Base-by-base conservation (phyloP, 2,797 vertebrate species). In the Intellagama lesueurii region DNA sequence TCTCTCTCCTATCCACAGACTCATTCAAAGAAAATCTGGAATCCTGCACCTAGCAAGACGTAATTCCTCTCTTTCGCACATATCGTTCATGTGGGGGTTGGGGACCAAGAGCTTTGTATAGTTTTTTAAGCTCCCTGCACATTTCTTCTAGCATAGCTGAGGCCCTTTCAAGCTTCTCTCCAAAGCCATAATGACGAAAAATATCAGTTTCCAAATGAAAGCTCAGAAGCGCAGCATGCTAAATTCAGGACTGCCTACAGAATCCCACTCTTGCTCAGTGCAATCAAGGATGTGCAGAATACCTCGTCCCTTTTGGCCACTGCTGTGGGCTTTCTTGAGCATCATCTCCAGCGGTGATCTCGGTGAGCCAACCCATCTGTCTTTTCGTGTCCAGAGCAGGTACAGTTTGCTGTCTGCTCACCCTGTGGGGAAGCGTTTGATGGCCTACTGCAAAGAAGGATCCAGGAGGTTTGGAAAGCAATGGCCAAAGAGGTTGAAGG, bases 401-500 rank as follows among this genome's bases (percentile, higher is more conserved):
- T 90, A 12, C 73, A 78, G 66, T 90, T 87, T 56, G 47, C 72
- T 30, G 12, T 73, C 35, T 56, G 0, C 76, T 90, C 88, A 40
- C 26, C 81, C 8, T 90, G 64, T 70, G 95, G 92, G 77, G 93
- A 91, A 0, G 69, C 85, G 1, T 32, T 81, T 35, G 95, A 89
- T 28, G 56, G 81, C 49, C 24, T 30, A 17, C 0, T 52, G 6
- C 93, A 92, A 30, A 87, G 88, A 86, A 90, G 80, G 26, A 85
- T 26, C 68, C 88, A 94, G 88, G 95, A 96, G 79, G 81, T 95
- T 16, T 94, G 92, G 22, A 92, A 69, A 88, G 91, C 92, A 17
- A 89, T 95, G 92, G 85, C 90, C 4, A 91, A 91, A 56, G 95
- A 95, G 40, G 89, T 96, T 2, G 87, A 91, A 88, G 92, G 91